Evolutionary conservation across 2,797 vertebrate species (phyloP).

Genomic region (Peromyscus aztecus): DNA sequence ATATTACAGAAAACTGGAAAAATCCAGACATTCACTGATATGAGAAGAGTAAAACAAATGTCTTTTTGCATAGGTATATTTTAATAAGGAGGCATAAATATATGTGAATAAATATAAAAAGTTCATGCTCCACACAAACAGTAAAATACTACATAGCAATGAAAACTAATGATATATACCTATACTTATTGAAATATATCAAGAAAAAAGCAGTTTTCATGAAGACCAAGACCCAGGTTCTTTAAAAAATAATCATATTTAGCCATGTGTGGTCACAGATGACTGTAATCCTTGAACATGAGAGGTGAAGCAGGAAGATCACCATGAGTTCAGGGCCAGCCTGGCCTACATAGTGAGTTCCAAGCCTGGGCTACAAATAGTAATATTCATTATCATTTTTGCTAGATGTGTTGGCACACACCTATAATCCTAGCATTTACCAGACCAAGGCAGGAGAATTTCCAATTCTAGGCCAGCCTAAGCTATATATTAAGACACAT

Average conservation of each 20-base stretch:
- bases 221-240: neutral
- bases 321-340: neutral
- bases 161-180: neutral
- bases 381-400: slow-evolving; percentile 29
- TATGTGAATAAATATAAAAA: neutral
- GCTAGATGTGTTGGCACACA: neutral
- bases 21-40: neutral
- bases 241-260: neutral
- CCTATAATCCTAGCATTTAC: neutral
- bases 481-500: neutral
- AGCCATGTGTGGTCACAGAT: neutral
- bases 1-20: neutral
- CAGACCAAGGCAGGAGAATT: neutral
- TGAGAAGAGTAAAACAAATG: neutral
- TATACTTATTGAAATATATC: neutral
- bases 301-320: neutral
- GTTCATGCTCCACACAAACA: neutral
- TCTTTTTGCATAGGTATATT: neutral
- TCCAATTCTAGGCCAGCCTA: neutral
- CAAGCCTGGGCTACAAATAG: neutral
- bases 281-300: neutral
- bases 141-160: neutral
- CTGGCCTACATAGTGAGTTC: neutral
- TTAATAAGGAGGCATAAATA: neutral
- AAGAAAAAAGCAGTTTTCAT: slow-evolving; percentile 22